Conservation (phyloP, 2,888 invertebrate genomes). For the Marronus borbonicus region DNA sequence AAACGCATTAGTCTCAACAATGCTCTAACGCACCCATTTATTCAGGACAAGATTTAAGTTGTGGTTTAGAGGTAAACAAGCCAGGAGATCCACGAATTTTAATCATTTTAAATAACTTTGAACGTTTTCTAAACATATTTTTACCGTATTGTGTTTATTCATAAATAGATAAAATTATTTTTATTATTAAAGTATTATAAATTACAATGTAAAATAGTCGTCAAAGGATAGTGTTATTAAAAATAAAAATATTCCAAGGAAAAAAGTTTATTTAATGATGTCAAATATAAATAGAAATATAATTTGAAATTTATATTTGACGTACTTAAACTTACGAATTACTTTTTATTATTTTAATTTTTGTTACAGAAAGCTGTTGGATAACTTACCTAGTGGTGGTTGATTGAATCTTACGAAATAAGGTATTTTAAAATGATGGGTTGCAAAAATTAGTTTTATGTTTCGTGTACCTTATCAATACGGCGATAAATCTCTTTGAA, state of each 20-base stretch:
- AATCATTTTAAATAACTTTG: slow-evolving; percentile 48
- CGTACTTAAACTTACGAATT: slow-evolving; percentile 44
- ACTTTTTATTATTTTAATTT: slow-evolving; percentile 56
- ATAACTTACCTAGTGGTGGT: slow-evolving; percentile 55
- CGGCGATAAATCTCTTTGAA: slow-evolving; percentile 21
- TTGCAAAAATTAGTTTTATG: slow-evolving; percentile 47
- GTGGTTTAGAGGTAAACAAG: slow-evolving; percentile 61
- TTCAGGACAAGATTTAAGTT: slow-evolving; percentile 89
- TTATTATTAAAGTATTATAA: slow-evolving; percentile 47
- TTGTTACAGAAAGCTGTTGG: slow-evolving; percentile 60
- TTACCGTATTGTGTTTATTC: slow-evolving; percentile 43
- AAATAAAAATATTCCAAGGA: slow-evolving; percentile 48
- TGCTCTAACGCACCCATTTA: slow-evolving; percentile 94
- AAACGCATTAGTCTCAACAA: slow-evolving; percentile 96
- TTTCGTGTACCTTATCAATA: slow-evolving; percentile 31
- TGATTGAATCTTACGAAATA: slow-evolving; percentile 56
- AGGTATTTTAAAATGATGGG: slow-evolving; percentile 57
- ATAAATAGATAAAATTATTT: slow-evolving; percentile 48
- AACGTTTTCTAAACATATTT: slow-evolving; percentile 49
- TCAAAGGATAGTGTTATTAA: slow-evolving; percentile 47
- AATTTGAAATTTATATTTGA: slow-evolving; percentile 52
- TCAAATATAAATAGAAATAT: slow-evolving; percentile 52
- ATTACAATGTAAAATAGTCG: slow-evolving; percentile 45
- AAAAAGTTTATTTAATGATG: slow-evolving; percentile 50
- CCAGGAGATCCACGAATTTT: slow-evolving; percentile 56